These are phyloP conservation scores for Prosopocoilus inquinatus DNA, from an alignment of 2,888 invertebrate genomes.

Conservation along the genomic window DNA sequence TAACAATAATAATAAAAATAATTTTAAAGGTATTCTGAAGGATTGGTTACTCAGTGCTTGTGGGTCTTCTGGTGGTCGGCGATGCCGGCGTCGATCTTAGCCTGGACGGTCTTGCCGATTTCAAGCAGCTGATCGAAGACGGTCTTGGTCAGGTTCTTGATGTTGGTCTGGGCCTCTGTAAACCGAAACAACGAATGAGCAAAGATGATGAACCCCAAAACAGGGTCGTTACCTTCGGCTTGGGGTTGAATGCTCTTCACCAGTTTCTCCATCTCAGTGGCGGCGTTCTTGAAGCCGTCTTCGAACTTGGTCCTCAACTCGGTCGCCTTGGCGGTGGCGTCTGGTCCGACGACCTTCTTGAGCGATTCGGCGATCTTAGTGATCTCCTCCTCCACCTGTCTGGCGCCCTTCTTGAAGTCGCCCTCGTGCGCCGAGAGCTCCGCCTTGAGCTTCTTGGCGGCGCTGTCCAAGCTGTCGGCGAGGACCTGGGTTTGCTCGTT, in stretches of 20 bases:
- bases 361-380: slow-evolving; percentile 34
- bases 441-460: slow-evolving; percentile 38
- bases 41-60: slow-evolving; percentile 20
- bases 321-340: slow-evolving; percentile 40
- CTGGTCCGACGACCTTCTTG: slow-evolving; percentile 39
- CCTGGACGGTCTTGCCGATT: slow-evolving; percentile 23
- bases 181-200: slow-evolving; percentile 25
- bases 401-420: slow-evolving; percentile 38
- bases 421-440: slow-evolving; percentile 32
- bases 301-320: slow-evolving; percentile 41
- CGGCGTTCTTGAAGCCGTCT: slow-evolving; percentile 38
- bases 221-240: slow-evolving; percentile 36
- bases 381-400: slow-evolving; percentile 39
- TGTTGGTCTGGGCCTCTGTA: slow-evolving; percentile 21
- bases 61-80: slow-evolving; percentile 30
- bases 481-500: slow-evolving; percentile 39
- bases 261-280: slow-evolving; percentile 40
- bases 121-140: slow-evolving; percentile 28
- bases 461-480: slow-evolving; percentile 34
- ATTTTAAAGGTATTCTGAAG: too few relatives aligned
- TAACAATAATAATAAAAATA: too few relatives aligned
- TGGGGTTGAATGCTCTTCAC: slow-evolving; percentile 41
- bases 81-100: slow-evolving; percentile 22
- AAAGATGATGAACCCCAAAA: neutral
- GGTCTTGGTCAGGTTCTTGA: slow-evolving; percentile 24